phyloP scores from a whole-genome alignment of 2,113 vertebrate species.

The Sphaerodactylus townsendi region DNA sequence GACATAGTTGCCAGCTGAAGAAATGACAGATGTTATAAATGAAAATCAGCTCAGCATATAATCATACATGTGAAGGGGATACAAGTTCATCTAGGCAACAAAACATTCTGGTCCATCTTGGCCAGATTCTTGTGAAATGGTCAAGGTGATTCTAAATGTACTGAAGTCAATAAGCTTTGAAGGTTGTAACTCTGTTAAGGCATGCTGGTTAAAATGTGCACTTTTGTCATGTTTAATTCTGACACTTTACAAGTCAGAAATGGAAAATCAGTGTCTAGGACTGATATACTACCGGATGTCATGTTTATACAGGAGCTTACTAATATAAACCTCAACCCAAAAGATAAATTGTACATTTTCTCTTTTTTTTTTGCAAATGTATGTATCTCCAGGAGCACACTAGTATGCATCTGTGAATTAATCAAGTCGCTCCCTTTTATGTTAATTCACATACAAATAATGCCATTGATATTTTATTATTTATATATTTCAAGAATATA shows the following conservation, averaged over 20 bases:
- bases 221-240: background rate
- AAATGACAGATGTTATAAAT: background rate
- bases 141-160: background rate
- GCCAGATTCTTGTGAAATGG: background rate
- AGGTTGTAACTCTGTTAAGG: no score
- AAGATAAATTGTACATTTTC: background rate
- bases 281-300: no score
- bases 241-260: slow-evolving; percentile 9
- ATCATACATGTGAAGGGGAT: background rate
- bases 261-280: background rate
- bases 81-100: background rate
- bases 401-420: background rate
- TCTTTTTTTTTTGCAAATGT: background rate
- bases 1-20: no score
- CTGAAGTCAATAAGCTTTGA: no score
- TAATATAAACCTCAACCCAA: no score
- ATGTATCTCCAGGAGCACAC: background rate
- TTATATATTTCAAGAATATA: no score
- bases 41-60: background rate
- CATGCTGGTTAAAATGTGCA: background rate
- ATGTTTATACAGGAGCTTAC: no score
- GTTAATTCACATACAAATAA: background rate
- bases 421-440: background rate
- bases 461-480: no score
- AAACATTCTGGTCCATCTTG: background rate